Evolutionary conservation across 2,113 vertebrate genomes (phyloP), one percentile per base, ranked within the genome.

Genomic region (Mugil cephalus): DNA sequence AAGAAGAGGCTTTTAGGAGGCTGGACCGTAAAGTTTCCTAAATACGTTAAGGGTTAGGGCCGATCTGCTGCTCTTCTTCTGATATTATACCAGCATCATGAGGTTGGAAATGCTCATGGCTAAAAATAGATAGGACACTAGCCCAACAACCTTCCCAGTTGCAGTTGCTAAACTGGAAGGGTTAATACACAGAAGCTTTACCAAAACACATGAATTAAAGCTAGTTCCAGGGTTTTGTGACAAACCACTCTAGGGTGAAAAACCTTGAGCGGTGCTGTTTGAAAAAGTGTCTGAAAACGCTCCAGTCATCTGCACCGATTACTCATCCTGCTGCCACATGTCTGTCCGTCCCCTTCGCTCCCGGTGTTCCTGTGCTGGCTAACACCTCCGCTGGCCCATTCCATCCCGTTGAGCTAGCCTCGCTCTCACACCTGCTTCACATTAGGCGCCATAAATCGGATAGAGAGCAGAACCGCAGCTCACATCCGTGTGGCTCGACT

Each of bases 371-470:
- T 71, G 30, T 10, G 43, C 45, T 68, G 74, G 81, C 66, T 38
- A 56, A 75, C 83, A 81, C 81, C 77, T 79, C 82, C 1, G 11
- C 21, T 75, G 53, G 75, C 69, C 30, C 34, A 0, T 7, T 77
- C 77, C 79, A 36, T 43, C 24, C 53, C 19, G 30, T 38, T 35
- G 45, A 75, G 45, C 47, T 73, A 55, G 52, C 50, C 56, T 65
- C 30, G 1, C 21, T 66, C 61, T 61, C 72, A 88, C 88, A 86
- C 88, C 87, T 90, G 88, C 84, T 82, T 88, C 72, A 76, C 53
- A 92, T 93, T 91, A 90, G 19, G 38, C 21, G 14, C 54, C 60
- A 66, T 85, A 53, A 90, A 89, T 54, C 8, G 12, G 42, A 84
- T 40, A 50, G 43, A 70, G 82, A 86, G 63, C 83, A 85, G 61